phyloP scores from a whole-genome alignment of 2,113 vertebrate genomes.

The Gopherus evgoodei region DNA sequence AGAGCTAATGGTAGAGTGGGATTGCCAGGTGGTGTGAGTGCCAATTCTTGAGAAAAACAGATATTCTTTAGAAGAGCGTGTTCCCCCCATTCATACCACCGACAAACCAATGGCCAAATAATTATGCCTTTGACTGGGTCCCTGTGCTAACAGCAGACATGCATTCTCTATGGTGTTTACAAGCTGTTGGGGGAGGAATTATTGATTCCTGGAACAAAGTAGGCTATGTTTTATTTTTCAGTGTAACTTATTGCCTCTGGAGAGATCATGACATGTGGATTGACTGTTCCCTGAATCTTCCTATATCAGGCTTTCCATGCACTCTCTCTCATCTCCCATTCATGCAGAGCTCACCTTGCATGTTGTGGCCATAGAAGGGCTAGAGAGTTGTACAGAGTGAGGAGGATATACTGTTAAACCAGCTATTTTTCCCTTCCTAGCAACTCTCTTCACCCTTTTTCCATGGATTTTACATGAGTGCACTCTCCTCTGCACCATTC shows the following conservation, averaged over 20 bases:
- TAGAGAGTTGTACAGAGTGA: not conserved
- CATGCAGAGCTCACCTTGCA: not conserved
- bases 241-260: not conserved
- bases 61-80: not conserved
- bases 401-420: not conserved
- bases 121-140: not conserved
- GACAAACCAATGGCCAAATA: accelerated
- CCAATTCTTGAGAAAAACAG: not conserved
- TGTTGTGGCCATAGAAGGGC: not conserved
- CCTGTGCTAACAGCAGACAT: not conserved
- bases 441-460: not conserved
- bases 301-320: not conserved
- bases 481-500: not conserved
- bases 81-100: not conserved
- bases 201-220: not conserved
- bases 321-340: not conserved
- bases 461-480: not conserved
- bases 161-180: not conserved
- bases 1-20: not conserved
- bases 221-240: not conserved
- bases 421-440: not conserved
- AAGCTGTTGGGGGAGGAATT: not conserved
- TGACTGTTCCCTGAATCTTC: not conserved
- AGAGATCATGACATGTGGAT: not conserved
- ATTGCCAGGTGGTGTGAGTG: not conserved